These are phyloP conservation scores for Eilema sororculum DNA, from an alignment of 2,888 invertebrate species.

Conservation along the genomic window DNA sequence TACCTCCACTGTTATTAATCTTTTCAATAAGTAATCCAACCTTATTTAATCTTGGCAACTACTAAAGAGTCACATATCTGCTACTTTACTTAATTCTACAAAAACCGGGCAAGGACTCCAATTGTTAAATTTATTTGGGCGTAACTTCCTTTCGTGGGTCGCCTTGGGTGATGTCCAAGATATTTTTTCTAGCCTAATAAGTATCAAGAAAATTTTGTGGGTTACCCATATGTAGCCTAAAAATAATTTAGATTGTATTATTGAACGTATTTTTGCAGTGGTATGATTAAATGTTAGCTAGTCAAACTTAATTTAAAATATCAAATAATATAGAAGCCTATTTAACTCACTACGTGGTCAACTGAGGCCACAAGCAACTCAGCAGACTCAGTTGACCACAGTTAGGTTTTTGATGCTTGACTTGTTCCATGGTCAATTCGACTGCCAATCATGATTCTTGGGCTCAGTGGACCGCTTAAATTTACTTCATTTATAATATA, in stretches of 20 bases:
- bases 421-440: too few relatives aligned
- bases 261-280: too few relatives aligned
- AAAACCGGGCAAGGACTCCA: slow-evolving; percentile 51
- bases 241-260: too few relatives aligned
- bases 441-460: too few relatives aligned
- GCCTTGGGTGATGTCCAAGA: slow-evolving; percentile 56
- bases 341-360: too few relatives aligned
- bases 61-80: background rate
- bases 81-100: slow-evolving; percentile 17
- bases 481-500: too few relatives aligned
- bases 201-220: slow-evolving; percentile 32
- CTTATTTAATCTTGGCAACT: background rate
- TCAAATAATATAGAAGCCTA: too few relatives aligned
- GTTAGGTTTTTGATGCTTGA: background rate
- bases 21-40: too few relatives aligned
- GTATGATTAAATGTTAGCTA: too few relatives aligned
- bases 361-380: background rate
- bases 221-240: slow-evolving; percentile 21
- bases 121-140: slow-evolving; percentile 55
- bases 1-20: too few relatives aligned
- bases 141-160: slow-evolving; percentile 50
- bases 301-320: too few relatives aligned
- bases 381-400: background rate
- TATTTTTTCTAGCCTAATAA: slow-evolving; percentile 49
- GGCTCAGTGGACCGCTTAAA: too few relatives aligned